Percentiles rank a stretch among this genome's conserved stretches.
Evolutionary conservation across 2,113 vertebrate species (phyloP).

Genomic region (Pseudorasbora parva): DNA sequence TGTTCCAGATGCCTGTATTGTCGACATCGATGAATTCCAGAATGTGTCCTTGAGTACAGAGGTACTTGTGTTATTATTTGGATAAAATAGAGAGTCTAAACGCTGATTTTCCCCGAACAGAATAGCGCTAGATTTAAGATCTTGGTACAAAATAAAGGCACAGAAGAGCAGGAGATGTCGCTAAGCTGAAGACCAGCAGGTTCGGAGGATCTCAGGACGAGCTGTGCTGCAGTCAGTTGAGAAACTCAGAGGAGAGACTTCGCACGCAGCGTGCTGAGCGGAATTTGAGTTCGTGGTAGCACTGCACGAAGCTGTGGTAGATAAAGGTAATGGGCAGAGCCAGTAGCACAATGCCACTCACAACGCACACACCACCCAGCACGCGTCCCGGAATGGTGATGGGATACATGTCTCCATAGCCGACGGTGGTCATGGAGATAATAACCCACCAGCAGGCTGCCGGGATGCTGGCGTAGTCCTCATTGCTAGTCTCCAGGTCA

Average conservation of each 20-base stretch:
- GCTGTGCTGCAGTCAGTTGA: conserved; percentile 74
- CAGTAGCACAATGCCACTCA: conserved; percentile 96
- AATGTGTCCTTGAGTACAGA: conserved; percentile 45
- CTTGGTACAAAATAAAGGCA: conserved; percentile 48
- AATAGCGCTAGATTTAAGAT: background rate
- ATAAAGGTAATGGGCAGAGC: conserved; percentile 98
- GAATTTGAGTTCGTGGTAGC: conserved; percentile 96
- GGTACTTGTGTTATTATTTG: conserved; percentile 48
- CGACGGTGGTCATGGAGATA: conserved; percentile 99
- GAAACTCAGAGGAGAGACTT: conserved; percentile 86
- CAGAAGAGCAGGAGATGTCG: conserved; percentile 31
- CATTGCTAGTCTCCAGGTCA: conserved; percentile 89
- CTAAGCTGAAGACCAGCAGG: conserved; percentile 16
- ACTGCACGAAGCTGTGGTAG: conserved; percentile 99
- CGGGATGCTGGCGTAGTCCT: conserved; percentile 96
- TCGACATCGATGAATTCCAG: background rate
- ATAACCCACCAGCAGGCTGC: conserved; percentile 99
- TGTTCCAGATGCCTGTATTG: background rate
- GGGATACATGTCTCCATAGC: conserved; percentile 98
- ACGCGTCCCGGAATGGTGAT: conserved; percentile 93
- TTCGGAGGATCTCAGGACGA: conserved; percentile 31
- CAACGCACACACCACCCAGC: conserved; percentile 96
- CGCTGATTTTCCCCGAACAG: background rate
- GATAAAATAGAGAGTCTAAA: conserved; percentile 23
- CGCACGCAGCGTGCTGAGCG: conserved; percentile 89